Conservation (phyloP, 2,888 invertebrate species). For the Nowickia ferox region DNA sequence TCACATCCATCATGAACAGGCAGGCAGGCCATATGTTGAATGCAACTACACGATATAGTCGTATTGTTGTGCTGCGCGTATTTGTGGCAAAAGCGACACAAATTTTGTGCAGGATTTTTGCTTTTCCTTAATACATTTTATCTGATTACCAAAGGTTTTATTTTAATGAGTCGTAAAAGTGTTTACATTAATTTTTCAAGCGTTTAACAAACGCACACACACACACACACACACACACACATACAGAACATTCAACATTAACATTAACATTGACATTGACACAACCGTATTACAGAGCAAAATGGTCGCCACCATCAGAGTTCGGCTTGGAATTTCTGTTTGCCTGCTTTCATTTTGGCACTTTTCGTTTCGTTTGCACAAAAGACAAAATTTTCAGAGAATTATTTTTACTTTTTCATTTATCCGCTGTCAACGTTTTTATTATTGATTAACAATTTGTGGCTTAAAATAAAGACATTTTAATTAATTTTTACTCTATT, state of each 20-base stretch:
- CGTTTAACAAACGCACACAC: constrained; percentile 35
- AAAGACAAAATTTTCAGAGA: constrained; percentile 16
- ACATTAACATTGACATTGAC: too few species aligned
- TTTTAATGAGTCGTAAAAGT: constrained; percentile 71
- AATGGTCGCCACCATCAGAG: neutral
- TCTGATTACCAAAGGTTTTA: constrained; percentile 62
- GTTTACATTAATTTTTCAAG: constrained; percentile 70
- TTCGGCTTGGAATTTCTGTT: neutral
- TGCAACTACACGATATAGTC: constrained; percentile 6
- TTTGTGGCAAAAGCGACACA: neutral
- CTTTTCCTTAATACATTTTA: neutral
- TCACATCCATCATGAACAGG: constrained; percentile 52
- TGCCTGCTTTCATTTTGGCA: neutral
- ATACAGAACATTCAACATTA: too few species aligned
- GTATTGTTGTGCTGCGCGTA: neutral
- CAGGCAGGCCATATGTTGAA: neutral
- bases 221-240: neutral
- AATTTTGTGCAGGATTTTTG: neutral
- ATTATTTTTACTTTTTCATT: neutral
- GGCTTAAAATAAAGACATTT: constrained; percentile 54
- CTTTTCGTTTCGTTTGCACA: neutral
- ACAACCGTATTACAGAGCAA: neutral
- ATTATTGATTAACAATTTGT: constrained; percentile 64
- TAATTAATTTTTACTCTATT: constrained; percentile 61
- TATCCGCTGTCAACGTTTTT: constrained; percentile 21